Percentiles rank a stretch among this genome's conserved stretches.
These are phyloP conservation scores for Ariolimax columbianus DNA, from an alignment of 2,888 invertebrate species.

Conservation along the genomic window DNA sequence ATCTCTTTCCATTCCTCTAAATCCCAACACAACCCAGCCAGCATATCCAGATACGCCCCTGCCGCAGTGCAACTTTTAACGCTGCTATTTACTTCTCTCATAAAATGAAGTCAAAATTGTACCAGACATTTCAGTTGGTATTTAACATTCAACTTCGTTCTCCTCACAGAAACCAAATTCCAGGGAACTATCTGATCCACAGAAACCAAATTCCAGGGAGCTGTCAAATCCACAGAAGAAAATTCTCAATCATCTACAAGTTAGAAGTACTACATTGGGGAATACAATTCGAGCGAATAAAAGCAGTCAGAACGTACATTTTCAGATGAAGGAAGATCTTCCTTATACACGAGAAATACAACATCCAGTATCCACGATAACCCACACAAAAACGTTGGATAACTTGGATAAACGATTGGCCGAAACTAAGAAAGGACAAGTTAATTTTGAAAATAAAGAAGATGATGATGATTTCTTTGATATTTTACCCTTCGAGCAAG, in stretches of 20 bases:
- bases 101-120: no score
- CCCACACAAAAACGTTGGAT: neutral
- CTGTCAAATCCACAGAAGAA: conserved; percentile 35
- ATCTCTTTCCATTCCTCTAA: no score
- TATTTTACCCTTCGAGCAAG: neutral
- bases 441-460: neutral
- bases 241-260: conserved; percentile 34
- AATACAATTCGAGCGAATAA: neutral
- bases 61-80: no score
- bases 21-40: no score
- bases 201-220: neutral
- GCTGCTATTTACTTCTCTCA: no score
- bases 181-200: conserved; percentile 1
- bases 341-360: neutral
- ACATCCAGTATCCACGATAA: neutral
- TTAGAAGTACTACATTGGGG: neutral
- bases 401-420: neutral
- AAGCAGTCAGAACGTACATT: neutral
- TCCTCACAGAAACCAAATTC: neutral
- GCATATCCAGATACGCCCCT: no score
- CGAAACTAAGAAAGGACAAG: neutral
- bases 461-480: neutral
- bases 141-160: no score
- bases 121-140: no score
- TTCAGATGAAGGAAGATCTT: neutral